These are phyloP conservation scores for Platyrinchus mystaceus DNA, from an alignment of 2,797 vertebrate genomes.

Conservation along the genomic window DNA sequence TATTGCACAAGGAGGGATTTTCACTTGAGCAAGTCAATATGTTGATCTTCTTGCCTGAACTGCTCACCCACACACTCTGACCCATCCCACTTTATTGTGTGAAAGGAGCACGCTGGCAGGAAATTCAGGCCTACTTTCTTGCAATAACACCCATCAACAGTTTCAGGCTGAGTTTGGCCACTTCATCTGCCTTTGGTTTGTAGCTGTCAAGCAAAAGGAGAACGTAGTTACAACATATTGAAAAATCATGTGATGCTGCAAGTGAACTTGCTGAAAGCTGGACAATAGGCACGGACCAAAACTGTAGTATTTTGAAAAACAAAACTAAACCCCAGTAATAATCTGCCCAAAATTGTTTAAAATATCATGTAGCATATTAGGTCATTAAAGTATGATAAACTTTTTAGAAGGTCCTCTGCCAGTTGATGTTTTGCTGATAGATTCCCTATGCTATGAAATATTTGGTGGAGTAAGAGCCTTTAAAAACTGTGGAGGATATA, in stretches of 20 bases:
- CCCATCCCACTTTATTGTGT: neutral
- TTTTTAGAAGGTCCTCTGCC: neutral
- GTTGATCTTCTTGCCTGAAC: constrained; percentile 1
- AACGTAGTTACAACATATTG: neutral
- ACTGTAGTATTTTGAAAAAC: neutral
- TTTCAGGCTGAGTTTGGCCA: neutral
- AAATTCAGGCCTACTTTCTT: neutral
- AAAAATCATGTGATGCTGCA: neutral
- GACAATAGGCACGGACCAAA: neutral
- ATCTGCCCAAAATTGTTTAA: neutral
- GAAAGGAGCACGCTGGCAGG: neutral
- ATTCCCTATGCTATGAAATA: neutral
- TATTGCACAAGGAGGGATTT: constrained; percentile 30
- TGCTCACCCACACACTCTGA: neutral
- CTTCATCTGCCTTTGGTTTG: neutral
- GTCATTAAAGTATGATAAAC: neutral
- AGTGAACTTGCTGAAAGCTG: neutral
- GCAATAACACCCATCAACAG: neutral
- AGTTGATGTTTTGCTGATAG: neutral
- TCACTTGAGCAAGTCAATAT: neutral
- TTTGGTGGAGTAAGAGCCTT: neutral
- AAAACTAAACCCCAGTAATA: neutral
- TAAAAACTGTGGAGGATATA: neutral
- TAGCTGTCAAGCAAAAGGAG: neutral
- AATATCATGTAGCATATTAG: neutral